phyloP scores from a whole-genome alignment of 2,888 invertebrate genomes.

The Noctua janthina region DNA sequence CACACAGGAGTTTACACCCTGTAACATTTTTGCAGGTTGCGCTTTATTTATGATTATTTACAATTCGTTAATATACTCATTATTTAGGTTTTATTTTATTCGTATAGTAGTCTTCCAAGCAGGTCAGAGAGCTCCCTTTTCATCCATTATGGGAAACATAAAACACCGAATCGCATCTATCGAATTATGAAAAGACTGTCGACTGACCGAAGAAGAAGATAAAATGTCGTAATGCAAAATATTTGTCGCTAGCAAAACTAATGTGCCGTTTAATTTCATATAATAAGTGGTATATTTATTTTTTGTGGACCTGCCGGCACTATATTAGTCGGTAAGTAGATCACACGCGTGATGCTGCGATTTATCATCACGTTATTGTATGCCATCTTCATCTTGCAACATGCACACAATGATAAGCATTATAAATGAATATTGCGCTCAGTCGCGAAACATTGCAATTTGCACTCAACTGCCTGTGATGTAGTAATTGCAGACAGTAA shows the following conservation, averaged over 20 bases:
- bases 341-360: conserved; percentile 40
- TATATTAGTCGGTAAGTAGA: conserved; percentile 30
- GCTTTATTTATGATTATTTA: not conserved
- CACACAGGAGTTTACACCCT: not conserved
- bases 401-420: conserved; percentile 70
- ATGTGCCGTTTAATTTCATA: not conserved
- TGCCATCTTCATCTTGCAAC: conserved; percentile 50
- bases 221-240: not conserved
- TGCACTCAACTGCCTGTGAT: conserved; percentile 68
- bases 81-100: not conserved
- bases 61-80: not conserved
- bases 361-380: conserved; percentile 46
- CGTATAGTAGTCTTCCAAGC: not conserved
- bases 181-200: not conserved
- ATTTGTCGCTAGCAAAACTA: not conserved
- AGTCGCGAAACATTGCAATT: conserved; percentile 72
- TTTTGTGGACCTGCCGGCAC: not conserved
- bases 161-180: not conserved
- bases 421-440: conserved; percentile 71
- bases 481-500: conserved; percentile 68
- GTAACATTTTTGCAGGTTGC: not conserved
- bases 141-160: not conserved
- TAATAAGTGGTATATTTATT: not conserved
- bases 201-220: not conserved
- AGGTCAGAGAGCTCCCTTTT: not conserved